Conservation (phyloP, 2,888 invertebrate genomes). For the Micropterix aruncella region DNA sequence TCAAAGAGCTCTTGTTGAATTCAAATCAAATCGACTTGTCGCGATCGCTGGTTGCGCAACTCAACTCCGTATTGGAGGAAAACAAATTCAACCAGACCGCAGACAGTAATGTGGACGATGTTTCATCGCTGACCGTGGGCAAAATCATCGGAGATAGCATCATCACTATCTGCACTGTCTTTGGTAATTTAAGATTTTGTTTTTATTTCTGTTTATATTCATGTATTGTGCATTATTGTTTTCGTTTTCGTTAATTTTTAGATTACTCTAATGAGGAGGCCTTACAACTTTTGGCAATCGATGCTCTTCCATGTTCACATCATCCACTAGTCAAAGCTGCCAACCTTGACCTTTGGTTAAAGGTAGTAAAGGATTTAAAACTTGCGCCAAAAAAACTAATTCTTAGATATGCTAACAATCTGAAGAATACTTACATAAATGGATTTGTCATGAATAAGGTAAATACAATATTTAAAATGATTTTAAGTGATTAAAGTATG, state of each 20-base stretch:
- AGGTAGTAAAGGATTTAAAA: constrained; percentile 41
- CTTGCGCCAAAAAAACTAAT: constrained; percentile 46
- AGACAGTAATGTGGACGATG: constrained; percentile 20
- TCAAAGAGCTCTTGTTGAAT: constrained; percentile 45
- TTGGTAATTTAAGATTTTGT: background rate
- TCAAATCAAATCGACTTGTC: constrained; percentile 26
- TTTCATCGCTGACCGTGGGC: constrained; percentile 31
- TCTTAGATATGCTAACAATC: constrained; percentile 36
- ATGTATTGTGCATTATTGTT: background rate
- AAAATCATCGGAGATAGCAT: constrained; percentile 40
- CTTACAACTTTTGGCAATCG: constrained; percentile 46
- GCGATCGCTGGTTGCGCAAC: constrained; percentile 47
- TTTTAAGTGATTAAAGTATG: constrained; percentile 2
- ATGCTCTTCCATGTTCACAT: constrained; percentile 57
- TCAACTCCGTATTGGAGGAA: constrained; percentile 50
- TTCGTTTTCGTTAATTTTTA: constrained; percentile 15
- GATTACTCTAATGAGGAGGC: constrained; percentile 35
- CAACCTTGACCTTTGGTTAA: constrained; percentile 54
- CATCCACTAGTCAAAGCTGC: constrained; percentile 51
- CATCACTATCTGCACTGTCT: constrained; percentile 33
- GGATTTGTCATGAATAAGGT: constrained; percentile 31
- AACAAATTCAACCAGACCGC: constrained; percentile 30
- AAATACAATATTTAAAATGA: constrained; percentile 15
- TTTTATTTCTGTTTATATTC: background rate
- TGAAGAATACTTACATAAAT: constrained; percentile 48